Percentiles rank a stretch among this genome's conserved stretches.
phyloP scores from a whole-genome alignment of 2,797 vertebrate genomes.

The Uromys caudimaculatus region DNA sequence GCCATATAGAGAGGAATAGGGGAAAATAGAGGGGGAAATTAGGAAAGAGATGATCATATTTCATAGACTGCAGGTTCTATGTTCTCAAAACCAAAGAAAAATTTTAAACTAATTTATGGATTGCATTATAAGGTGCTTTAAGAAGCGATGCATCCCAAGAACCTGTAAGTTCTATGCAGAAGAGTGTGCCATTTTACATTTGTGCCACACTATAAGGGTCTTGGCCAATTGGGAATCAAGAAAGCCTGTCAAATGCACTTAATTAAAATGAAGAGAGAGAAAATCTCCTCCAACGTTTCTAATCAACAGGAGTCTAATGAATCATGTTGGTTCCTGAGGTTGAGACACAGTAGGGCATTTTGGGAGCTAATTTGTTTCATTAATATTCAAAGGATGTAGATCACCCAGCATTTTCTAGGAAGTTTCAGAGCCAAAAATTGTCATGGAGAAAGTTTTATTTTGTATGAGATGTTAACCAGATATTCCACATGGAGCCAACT shows the following conservation, averaged over 20 bases:
- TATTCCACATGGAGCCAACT: slow-evolving; percentile 60
- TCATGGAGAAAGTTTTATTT: slow-evolving; percentile 73
- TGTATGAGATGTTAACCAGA: slow-evolving; percentile 75
- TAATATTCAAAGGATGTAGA: slow-evolving; percentile 85
- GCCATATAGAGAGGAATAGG: not conserved
- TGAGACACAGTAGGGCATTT: slow-evolving; percentile 85
- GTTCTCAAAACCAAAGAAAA: not conserved
- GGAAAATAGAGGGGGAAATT: not conserved
- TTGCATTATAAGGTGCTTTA: not conserved
- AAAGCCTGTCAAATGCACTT: slow-evolving; percentile 81
- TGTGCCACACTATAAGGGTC: not conserved
- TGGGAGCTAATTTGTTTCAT: slow-evolving; percentile 85
- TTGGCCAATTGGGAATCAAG: slow-evolving; percentile 10
- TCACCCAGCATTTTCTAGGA: slow-evolving; percentile 77
- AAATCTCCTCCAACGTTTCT: slow-evolving; percentile 84
- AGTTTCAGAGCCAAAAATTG: slow-evolving; percentile 69
- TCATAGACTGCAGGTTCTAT: not conserved
- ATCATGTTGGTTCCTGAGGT: slow-evolving; percentile 83
- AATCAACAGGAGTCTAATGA: slow-evolving; percentile 88
- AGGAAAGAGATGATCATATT: not conserved
- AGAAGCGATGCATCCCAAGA: slow-evolving; percentile 21
- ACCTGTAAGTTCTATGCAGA: not conserved
- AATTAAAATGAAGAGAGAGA: slow-evolving; percentile 86
- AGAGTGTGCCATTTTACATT: not conserved
- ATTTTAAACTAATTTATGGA: not conserved